Base-by-base conservation (phyloP, 23 tunicate species). In the Styela plicata region DNA sequence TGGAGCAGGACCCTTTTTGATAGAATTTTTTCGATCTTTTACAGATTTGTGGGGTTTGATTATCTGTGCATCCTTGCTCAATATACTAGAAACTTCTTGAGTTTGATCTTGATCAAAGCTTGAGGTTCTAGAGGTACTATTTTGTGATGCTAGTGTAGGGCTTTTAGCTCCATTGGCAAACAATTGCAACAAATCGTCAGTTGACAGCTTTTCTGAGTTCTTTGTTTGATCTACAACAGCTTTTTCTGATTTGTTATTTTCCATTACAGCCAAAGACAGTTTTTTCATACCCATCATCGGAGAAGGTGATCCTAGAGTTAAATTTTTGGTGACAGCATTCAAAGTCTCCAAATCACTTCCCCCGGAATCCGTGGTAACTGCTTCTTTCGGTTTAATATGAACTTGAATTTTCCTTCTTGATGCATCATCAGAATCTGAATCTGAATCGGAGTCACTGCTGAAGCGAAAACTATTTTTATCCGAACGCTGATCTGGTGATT, bases 341-440 rank as follows among this genome's bases (percentile, higher is more conserved):
- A 91, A 71, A 1, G 89, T 66, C 27, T 86, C 87, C 65, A 91
- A 27, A 61, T 91, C 71, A 64, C 74, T 91, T 16, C 80, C 84
- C 3, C 73, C 88, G 13, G 79, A 74, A 25, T 74, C 80, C 1
- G 87, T 63, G 26, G 79, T 53, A 25, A 91, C 90, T 36, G 67
- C 84, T 22, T 91, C 97, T 64, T 91, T 91, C 3, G 97, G 97
- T 2, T 91, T 91, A 62, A 91, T 91, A 69, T 83, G 78, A 53
- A 91, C 90, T 21, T 86, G 85, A 69, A 91, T 85, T 71, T 91
- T 91, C 63, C 77, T 78, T 23, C 69, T 63, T 0, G 86, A 28
- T 2, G 36, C 71, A 34, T 91, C 97, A 70, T 90, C 96, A 67
- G 80, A 85, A 64, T 91, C 97, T 10, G 94, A 89, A 70, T 90